These are phyloP conservation scores for Calycopis cecrops DNA, from an alignment of 1,140 invertebrate species.

Conservation along the genomic window DNA sequence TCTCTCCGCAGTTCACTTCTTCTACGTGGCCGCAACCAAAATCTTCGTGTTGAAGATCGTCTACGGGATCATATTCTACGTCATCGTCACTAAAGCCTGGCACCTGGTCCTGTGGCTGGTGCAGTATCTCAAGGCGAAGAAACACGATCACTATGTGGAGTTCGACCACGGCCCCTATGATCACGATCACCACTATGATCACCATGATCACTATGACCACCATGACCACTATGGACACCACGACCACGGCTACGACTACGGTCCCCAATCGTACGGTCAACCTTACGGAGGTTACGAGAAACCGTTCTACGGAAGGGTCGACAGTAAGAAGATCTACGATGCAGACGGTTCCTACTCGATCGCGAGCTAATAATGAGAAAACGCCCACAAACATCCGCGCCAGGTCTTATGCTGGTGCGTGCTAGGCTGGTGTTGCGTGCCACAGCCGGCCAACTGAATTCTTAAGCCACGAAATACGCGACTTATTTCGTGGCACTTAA, in stretches of 20 bases:
- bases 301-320: background rate
- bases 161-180: slow-evolving; percentile 33
- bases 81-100: slow-evolving; percentile 49
- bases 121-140: slow-evolving; percentile 48
- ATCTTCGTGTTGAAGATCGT: slow-evolving; percentile 55
- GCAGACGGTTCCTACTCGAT: slow-evolving; percentile 1
- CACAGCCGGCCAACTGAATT: no score
- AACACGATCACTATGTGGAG: slow-evolving; percentile 44
- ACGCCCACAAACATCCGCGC: no score
- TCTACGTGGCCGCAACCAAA: slow-evolving; percentile 59
- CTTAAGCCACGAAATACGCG: no score
- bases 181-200: slow-evolving; percentile 20
- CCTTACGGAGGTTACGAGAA: slow-evolving; percentile 34
- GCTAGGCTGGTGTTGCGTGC: no score
- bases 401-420: no score
- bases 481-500: no score
- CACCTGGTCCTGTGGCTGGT: slow-evolving; percentile 50
- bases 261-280: background rate
- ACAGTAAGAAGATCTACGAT: background rate
- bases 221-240: slow-evolving; percentile 21
- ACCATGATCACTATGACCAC: no score
- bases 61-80: slow-evolving; percentile 53
- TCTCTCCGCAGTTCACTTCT: slow-evolving; percentile 58
- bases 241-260: slow-evolving; percentile 17
- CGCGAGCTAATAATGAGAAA: background rate